Evolutionary conservation across 2,113 vertebrate genomes (phyloP).

Genomic region (Actenoides hombroni): DNA sequence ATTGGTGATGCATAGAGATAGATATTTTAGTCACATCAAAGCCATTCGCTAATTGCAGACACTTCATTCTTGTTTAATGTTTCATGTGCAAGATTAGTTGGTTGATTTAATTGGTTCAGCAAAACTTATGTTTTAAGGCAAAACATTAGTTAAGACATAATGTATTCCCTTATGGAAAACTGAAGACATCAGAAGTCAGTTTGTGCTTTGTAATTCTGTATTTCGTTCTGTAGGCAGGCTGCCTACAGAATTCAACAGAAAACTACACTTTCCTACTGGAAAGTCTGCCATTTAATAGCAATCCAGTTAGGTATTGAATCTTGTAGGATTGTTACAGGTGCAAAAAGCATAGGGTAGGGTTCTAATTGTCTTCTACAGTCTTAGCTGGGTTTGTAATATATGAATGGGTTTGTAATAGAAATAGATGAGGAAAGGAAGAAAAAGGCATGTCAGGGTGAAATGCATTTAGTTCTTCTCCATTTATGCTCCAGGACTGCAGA

Average conservation of each 20-base stretch:
- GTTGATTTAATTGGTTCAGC: conserved; percentile 71
- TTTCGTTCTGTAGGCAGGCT: background rate
- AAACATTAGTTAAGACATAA: conserved; percentile 38
- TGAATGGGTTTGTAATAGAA: background rate
- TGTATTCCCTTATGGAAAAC: conserved; percentile 43
- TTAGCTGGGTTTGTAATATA: background rate
- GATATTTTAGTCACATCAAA: conserved; percentile 71
- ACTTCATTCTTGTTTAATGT: conserved; percentile 73
- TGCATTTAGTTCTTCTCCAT: too few species aligned
- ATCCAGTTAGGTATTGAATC: background rate
- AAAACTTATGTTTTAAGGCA: conserved; percentile 65
- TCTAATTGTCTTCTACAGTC: background rate
- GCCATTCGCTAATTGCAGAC: conserved; percentile 72
- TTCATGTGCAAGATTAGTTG: conserved; percentile 73
- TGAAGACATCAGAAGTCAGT: background rate
- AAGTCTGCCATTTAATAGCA: background rate
- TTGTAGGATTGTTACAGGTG: background rate
- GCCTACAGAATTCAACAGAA: background rate
- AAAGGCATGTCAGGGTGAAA: background rate
- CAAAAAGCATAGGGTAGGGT: background rate
- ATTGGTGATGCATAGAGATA: conserved; percentile 44
- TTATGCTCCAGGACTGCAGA: background rate
- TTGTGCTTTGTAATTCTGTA: background rate
- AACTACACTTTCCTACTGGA: background rate
- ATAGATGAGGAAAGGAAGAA: background rate